Evolutionary conservation across 2,888 invertebrate genomes (phyloP).

Genomic region (Magallana nippona): DNA sequence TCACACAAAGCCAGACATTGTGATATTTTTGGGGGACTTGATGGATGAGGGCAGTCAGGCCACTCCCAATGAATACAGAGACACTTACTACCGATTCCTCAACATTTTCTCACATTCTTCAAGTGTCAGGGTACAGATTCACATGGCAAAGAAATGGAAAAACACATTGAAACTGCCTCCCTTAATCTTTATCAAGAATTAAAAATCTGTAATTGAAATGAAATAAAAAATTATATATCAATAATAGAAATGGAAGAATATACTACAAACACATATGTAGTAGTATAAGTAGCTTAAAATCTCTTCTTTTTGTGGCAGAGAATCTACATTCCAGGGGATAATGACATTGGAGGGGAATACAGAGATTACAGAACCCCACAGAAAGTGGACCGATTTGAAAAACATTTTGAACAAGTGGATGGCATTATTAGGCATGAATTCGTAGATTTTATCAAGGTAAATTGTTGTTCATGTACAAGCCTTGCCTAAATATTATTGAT

Average conservation of each 20-base stretch:
- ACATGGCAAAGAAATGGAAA: too few species aligned
- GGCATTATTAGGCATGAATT: slow-evolving; percentile 80
- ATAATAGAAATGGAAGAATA: too few species aligned
- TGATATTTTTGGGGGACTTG: slow-evolving; percentile 95
- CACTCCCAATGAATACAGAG: slow-evolving; percentile 85
- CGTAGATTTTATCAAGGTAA: slow-evolving; percentile 80
- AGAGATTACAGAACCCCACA: slow-evolving; percentile 75
- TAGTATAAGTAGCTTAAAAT: background rate
- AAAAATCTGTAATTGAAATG: too few species aligned
- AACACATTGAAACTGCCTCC: too few species aligned
- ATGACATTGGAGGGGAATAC: slow-evolving; percentile 97
- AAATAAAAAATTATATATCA: too few species aligned
- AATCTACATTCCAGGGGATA: slow-evolving; percentile 95
- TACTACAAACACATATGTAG: background rate
- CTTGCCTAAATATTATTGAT: too few species aligned
- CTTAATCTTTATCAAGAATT: too few species aligned
- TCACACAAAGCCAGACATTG: slow-evolving; percentile 89
- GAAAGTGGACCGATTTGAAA: slow-evolving; percentile 88
- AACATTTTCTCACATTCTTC: slow-evolving; percentile 83
- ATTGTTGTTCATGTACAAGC: too few species aligned
- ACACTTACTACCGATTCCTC: slow-evolving; percentile 88
- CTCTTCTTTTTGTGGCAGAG: slow-evolving; percentile 68
- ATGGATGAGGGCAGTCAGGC: slow-evolving; percentile 96
- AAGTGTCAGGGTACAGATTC: slow-evolving; percentile 66
- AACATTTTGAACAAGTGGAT: slow-evolving; percentile 87